Percentiles rank a stretch among this genome's conserved stretches.
Conservation (phyloP, 2,888 invertebrate species). For the Xanthorhoe spadicearia region DNA sequence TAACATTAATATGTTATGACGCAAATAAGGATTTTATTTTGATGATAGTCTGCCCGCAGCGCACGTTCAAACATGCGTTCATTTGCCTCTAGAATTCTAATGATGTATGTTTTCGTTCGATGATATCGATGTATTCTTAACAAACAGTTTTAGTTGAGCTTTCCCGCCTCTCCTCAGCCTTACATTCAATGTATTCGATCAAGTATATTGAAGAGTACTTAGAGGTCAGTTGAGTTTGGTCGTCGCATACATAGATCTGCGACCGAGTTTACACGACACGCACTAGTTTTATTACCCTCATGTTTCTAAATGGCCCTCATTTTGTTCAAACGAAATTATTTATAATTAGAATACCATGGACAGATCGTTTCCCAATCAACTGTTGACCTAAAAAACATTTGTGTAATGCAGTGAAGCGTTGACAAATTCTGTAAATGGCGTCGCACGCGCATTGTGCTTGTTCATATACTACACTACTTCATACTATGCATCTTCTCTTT, state of each 20-base stretch:
- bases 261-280: slow-evolving; percentile 80
- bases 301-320: slow-evolving; percentile 85
- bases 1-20: slow-evolving; percentile 61
- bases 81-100: slow-evolving; percentile 77
- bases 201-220: slow-evolving; percentile 51
- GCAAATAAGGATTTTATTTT: slow-evolving; percentile 63
- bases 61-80: slow-evolving; percentile 77
- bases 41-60: slow-evolving; percentile 67
- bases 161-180: slow-evolving; percentile 49
- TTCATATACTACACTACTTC: neutral
- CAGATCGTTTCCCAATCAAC: slow-evolving; percentile 83
- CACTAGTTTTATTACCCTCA: slow-evolving; percentile 85
- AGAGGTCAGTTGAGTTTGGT: slow-evolving; percentile 63
- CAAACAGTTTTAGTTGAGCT: slow-evolving; percentile 61
- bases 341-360: slow-evolving; percentile 81
- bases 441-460: slow-evolving; percentile 33
- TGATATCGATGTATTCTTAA: slow-evolving; percentile 61
- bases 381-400: slow-evolving; percentile 81
- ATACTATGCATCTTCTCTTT: neutral
- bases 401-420: slow-evolving; percentile 78
- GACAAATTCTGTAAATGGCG: slow-evolving; percentile 73
- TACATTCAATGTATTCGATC: slow-evolving; percentile 38
- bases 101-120: slow-evolving; percentile 67
- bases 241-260: slow-evolving; percentile 63
- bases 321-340: slow-evolving; percentile 82